A percentile compares a stretch with the other conserved stretches of the same genome.
Evolutionary conservation across 37 sponge, comb jelly and placozoan species (phyloP).

Genomic region (Agelas oroides): DNA sequence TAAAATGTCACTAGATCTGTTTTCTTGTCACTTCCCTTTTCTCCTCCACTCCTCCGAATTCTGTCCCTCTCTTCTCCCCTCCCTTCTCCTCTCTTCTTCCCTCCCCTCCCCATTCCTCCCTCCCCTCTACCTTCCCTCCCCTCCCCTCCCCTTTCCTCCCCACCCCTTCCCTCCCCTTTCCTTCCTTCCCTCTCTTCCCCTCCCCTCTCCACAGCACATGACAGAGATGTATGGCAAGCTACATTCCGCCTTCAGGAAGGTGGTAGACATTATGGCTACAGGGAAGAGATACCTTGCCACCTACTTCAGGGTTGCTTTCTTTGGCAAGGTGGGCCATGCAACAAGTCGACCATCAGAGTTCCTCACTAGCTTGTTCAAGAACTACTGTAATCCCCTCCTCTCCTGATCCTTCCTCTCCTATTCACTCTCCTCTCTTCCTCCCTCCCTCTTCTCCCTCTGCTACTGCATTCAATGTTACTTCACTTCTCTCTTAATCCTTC

Average conservation of each 20-base stretch:
- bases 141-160: too few relatives aligned
- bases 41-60: too few relatives aligned
- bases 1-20: too few relatives aligned
- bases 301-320: conserved; percentile 91
- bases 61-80: too few relatives aligned
- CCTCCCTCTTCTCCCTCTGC: neutral
- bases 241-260: conserved; percentile 73
- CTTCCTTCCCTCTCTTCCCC: neutral
- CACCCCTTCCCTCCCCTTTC: neutral
- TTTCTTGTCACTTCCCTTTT: neutral
- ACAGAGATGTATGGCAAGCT: conserved; percentile 81
- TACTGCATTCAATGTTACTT: too few relatives aligned
- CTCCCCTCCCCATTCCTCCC: too few relatives aligned
- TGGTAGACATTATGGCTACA: conserved; percentile 82
- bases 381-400: too few relatives aligned
- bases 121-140: neutral
- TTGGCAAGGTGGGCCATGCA: conserved; percentile 69
- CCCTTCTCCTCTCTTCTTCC: too few relatives aligned
- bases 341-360: too few relatives aligned
- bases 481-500: neutral
- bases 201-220: conserved; percentile 19
- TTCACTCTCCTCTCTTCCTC: neutral
- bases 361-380: too few relatives aligned
- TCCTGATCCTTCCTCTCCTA: too few relatives aligned
- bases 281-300: conserved; percentile 89